Conservation (phyloP, 2,113 vertebrate species). For the Onychorhynchus coronatus region DNA sequence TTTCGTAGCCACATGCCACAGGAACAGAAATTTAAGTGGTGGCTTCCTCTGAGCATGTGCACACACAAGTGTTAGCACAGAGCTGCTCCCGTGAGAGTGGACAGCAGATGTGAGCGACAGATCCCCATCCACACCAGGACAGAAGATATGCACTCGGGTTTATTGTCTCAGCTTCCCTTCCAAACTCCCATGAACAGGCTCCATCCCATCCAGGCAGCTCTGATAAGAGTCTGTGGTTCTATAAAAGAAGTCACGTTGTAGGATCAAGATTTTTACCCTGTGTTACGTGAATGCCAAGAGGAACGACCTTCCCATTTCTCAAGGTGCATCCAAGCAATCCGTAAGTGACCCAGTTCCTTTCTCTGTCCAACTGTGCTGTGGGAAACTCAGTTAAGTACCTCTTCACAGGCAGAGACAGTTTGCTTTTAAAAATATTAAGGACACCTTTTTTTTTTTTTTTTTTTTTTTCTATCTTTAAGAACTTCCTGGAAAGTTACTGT, state of each 20-base stretch:
- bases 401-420: constrained; percentile 29
- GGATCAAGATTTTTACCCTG: constrained; percentile 55
- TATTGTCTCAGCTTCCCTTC: constrained; percentile 19
- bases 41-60: constrained; percentile 43
- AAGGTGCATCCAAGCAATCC: neutral
- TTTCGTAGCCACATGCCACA: constrained; percentile 42
- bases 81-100: neutral
- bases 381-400: constrained; percentile 21
- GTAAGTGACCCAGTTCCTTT: neutral
- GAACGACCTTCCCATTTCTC: constrained; percentile 6
- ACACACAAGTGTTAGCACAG: constrained; percentile 23
- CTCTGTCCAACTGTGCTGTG: constrained; percentile 2
- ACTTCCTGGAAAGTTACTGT: constrained; percentile 48
- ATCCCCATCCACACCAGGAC: neutral
- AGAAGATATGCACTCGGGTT: neutral
- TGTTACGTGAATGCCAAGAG: neutral
- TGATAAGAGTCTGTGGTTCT: constrained; percentile 20
- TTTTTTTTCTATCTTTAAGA: constrained; percentile 28
- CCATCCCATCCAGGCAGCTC: constrained; percentile 4
- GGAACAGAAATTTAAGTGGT: constrained; percentile 39
- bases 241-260: constrained; percentile 47
- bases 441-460: neutral
- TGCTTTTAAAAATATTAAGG: constrained; percentile 54
- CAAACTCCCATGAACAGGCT: constrained; percentile 1
- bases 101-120: neutral